Conservation (phyloP, 2,888 invertebrate species). For the Rotaria sp. region DNA sequence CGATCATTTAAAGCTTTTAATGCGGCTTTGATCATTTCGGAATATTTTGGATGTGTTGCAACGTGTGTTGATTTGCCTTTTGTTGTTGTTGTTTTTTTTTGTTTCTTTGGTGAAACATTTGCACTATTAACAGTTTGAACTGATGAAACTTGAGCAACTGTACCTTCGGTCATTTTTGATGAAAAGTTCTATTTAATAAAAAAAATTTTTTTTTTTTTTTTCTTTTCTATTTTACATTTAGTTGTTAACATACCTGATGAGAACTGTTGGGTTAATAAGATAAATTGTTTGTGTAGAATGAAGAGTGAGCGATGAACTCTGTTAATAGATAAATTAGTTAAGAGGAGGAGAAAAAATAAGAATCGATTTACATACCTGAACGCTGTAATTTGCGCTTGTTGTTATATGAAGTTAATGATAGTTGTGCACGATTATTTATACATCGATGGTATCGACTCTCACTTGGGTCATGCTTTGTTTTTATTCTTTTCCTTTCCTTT, state of each 20-base stretch:
- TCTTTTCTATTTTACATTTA: too few species aligned
- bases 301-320: neutral
- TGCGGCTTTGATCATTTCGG: slow-evolving; percentile 14
- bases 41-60: slow-evolving; percentile 13
- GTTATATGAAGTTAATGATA: neutral
- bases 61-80: neutral
- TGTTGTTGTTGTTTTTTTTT: neutral
- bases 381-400: neutral
- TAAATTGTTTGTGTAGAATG: neutral
- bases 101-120: neutral
- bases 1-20: slow-evolving; percentile 9
- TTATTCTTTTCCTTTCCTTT: neutral
- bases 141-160: neutral
- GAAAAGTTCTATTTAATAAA: neutral
- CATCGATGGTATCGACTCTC: neutral
- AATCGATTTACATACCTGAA: neutral
- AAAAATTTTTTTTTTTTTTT: too few species aligned
- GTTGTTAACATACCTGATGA: neutral
- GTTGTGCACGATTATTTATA: neutral
- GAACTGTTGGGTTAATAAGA: slow-evolving; percentile 12
- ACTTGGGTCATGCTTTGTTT: slow-evolving; percentile 17
- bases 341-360: neutral
- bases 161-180: slow-evolving; percentile 2
- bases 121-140: neutral
- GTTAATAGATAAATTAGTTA: neutral